These are phyloP conservation scores for Marisa cornuarietis DNA, from an alignment of 1,140 invertebrate genomes.

Conservation along the genomic window DNA sequence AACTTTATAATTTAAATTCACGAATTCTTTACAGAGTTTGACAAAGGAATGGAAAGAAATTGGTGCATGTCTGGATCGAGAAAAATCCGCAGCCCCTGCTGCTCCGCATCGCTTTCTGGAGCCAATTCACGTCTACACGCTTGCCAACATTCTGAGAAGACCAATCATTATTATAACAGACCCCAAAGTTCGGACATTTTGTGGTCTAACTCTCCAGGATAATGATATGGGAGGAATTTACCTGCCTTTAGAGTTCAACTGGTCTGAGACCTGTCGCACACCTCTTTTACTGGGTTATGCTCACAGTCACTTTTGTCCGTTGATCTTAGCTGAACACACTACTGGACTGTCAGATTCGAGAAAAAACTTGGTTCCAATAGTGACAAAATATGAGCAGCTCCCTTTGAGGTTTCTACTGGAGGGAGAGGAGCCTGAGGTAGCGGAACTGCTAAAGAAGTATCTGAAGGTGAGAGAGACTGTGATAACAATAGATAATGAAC, in stretches of 20 bases:
- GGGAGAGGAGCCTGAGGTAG: conserved; percentile 46
- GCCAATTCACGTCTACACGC: conserved; percentile 83
- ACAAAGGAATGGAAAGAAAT: conserved; percentile 52
- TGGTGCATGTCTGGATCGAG: conserved; percentile 37
- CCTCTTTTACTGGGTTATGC: conserved; percentile 80
- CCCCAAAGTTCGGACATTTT: conserved; percentile 65
- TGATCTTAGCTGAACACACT: conserved; percentile 63
- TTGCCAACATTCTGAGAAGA: conserved; percentile 83
- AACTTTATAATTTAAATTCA: not conserved
- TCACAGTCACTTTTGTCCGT: conserved; percentile 85
- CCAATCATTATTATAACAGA: conserved; percentile 90
- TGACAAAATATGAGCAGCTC: conserved; percentile 42
- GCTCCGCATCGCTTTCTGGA: conserved; percentile 79
- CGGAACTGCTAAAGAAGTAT: conserved; percentile 48
- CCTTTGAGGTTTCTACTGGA: conserved; percentile 47
- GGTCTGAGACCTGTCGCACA: conserved; percentile 72
- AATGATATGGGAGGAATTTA: conserved; percentile 84
- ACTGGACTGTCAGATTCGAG: not conserved
- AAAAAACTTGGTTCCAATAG: conserved; percentile 46
- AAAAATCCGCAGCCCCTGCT: conserved; percentile 9
- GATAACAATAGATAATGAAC: conserved; percentile 24
- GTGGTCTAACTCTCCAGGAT: conserved; percentile 67
- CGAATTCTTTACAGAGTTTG: conserved; percentile 36
- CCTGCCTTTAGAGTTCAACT: conserved; percentile 79
- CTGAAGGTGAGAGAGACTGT: conserved; percentile 48